phyloP scores from a whole-genome alignment of 2,113 vertebrate genomes.

The Andinoacara biseriatus region DNA sequence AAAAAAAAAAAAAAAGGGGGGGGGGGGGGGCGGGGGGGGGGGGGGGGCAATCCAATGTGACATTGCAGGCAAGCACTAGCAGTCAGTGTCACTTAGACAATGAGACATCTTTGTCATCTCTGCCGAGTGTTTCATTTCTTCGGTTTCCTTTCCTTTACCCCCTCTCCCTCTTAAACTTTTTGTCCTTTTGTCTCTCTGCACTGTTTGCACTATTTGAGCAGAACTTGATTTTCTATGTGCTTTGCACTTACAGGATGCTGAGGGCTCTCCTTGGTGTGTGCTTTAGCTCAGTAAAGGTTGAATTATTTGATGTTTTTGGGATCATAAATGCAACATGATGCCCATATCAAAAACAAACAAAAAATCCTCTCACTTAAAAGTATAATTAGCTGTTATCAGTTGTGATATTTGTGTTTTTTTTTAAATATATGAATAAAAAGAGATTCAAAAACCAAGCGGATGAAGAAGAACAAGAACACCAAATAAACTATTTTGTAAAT shows the following conservation, averaged over 20 bases:
- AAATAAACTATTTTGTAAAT: too few species aligned
- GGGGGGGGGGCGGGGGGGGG: too few species aligned
- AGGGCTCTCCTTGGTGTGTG: neutral
- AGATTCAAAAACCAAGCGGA: too few species aligned
- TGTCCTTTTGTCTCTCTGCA: neutral
- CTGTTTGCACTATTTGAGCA: neutral
- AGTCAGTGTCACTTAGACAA: slow-evolving; percentile 27
- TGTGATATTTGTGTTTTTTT: neutral
- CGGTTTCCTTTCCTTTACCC: neutral
- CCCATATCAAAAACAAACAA: neutral
- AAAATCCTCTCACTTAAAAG: neutral
- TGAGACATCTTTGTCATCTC: slow-evolving; percentile 12
- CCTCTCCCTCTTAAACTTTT: neutral
- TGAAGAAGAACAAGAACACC: too few species aligned
- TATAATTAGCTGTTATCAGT: neutral
- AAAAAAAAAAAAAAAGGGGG: too few species aligned
- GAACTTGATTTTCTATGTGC: neutral
- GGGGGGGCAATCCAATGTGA: slow-evolving; percentile 17
- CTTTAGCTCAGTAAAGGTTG: neutral
- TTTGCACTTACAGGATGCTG: neutral
- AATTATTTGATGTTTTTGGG: neutral
- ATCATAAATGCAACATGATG: neutral
- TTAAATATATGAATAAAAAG: neutral
- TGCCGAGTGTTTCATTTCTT: slow-evolving; percentile 22
- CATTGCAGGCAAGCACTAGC: slow-evolving; percentile 1